Conservation (phyloP, 2,888 invertebrate genomes). For the Gymnosoma rotundatum region DNA sequence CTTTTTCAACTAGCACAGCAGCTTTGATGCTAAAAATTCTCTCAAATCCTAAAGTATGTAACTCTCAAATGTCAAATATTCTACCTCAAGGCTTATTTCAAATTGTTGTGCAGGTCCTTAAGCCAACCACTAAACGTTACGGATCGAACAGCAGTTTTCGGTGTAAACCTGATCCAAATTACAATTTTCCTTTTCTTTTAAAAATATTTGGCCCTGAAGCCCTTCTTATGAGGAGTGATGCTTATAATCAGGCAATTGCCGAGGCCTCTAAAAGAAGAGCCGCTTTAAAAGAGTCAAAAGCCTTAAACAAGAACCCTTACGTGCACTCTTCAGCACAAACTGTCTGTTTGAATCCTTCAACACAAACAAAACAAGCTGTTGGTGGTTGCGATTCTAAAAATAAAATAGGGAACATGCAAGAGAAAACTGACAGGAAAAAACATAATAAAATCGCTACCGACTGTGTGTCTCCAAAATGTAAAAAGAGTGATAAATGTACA, state of each 20-base stretch:
- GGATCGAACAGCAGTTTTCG: background rate
- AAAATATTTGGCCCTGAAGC: constrained; percentile 51
- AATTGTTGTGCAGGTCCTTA: background rate
- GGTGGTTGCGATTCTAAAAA: constrained; percentile 5
- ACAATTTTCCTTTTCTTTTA: constrained; percentile 44
- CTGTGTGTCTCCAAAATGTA: constrained; percentile 51
- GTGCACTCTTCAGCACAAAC: background rate
- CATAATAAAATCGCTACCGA: constrained; percentile 24
- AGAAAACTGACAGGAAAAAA: constrained; percentile 2
- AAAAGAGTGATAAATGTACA: constrained; percentile 22
- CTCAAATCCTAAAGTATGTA: background rate
- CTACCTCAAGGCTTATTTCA: background rate
- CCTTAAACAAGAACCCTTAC: background rate
- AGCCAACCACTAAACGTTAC: background rate
- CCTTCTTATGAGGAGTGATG: constrained; percentile 69
- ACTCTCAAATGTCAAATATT: background rate
- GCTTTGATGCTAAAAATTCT: background rate
- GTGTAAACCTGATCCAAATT: constrained; percentile 32
- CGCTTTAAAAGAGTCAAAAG: constrained; percentile 12
- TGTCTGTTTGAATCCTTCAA: constrained; percentile 22
- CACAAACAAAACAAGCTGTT: background rate
- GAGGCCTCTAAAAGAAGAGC: constrained; percentile 69
- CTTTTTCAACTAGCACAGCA: constrained; percentile 11
- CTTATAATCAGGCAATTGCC: constrained; percentile 66
- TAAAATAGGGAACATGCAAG: background rate